These are phyloP conservation scores for Pheosia tremula DNA, from an alignment of 2,888 invertebrate species.

Conservation along the genomic window DNA sequence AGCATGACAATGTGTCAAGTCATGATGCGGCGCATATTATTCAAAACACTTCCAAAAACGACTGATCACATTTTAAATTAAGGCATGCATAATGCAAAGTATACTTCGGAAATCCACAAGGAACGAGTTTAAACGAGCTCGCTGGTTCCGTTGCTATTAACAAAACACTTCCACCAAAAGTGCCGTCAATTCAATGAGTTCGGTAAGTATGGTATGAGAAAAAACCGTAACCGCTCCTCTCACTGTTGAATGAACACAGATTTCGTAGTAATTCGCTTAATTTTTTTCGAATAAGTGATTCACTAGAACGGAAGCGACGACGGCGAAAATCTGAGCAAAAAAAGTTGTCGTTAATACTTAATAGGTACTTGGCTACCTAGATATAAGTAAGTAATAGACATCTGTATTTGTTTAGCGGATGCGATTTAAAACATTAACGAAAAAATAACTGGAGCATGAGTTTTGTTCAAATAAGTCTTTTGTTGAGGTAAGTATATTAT, in stretches of 20 bases:
- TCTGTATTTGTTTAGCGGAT: background rate
- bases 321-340: background rate
- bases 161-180: conserved; percentile 8
- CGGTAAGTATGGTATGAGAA: background rate
- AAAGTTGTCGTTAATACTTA: background rate
- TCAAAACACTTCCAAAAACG: background rate
- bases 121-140: too few species aligned
- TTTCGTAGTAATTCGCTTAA: conserved; percentile 1
- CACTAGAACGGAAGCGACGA: background rate
- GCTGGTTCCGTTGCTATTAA: background rate
- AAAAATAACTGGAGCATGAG: background rate
- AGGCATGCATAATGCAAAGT: too few species aligned
- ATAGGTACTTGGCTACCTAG: background rate
- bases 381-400: background rate
- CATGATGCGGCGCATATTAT: background rate
- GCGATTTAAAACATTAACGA: too few species aligned
- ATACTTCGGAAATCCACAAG: background rate
- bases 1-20: background rate
- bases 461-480: too few species aligned
- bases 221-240: conserved; percentile 2
- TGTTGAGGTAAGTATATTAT: too few species aligned
- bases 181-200: conserved; percentile 2
- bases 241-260: conserved; percentile 5
- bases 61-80: too few species aligned
- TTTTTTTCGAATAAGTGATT: conserved; percentile 4